Base-by-base conservation (phyloP, 2,797 vertebrate genomes). In the Tarsius wallacei region DNA sequence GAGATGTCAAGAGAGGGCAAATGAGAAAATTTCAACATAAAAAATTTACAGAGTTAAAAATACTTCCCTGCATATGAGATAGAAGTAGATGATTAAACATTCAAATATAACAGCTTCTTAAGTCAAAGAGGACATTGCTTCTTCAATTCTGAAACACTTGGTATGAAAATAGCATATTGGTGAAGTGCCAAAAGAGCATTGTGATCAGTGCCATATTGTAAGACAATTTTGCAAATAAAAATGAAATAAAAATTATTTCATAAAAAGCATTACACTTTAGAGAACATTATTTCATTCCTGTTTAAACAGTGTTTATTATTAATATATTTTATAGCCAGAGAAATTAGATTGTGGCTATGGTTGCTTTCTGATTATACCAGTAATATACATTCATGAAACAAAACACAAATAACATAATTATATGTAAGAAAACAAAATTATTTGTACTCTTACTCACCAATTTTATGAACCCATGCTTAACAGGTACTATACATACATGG, bases 1-100 rank as follows among this genome's bases (percentile, higher is more conserved):
- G 49, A 71, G 21, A 73, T 73, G n/a, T 51, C 59, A 66, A 81
- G 61, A 90, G 59, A 77, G 47, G 77, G 49, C 28, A 94, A 68
- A 71, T 59, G 53, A 89, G 49, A 86, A 28, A 89, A 91, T 66
- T 77, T 86, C n/a, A 94, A 61, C 22, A 73, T 61, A 47, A 89
- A 94, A 95, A 81, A 82, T 77, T 47, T 55, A 33, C 6, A 26
- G 24, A 90, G 31, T 82, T 94, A 77, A 92, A 88, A 93, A 66
- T 86, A 68, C 12, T 76, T 94, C 55, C 51, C 64, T 95, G 68
- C 16, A 64, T 66, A 74, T 55, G 26, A 87, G 57, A 71, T 12
- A 66, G n/a, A 89, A 96, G 59, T 84, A 59, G 9, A 59, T 66
- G 42, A 74, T 91, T 95, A 68, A 93, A 82, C 22, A 70, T 66